Evolutionary conservation across 1,140 invertebrate genomes (phyloP).

Genomic region (Tetramorium simillimum): DNA sequence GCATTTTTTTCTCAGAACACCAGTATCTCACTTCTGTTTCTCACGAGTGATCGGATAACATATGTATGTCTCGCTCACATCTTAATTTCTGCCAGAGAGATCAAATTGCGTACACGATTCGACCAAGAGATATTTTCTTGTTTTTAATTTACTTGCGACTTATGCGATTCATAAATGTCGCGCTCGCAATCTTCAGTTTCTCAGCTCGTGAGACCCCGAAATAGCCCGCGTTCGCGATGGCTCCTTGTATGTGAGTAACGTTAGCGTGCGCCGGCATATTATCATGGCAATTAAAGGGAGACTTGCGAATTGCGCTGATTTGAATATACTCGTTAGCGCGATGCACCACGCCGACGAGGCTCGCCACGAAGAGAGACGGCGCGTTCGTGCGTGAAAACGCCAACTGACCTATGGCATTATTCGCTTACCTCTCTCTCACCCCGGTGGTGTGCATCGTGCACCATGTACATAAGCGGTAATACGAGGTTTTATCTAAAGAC

Average conservation of each 20-base stretch:
- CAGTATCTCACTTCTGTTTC: not conserved
- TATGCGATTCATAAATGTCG: not conserved
- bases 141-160: not conserved
- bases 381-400: constrained; percentile 64
- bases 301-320: constrained; percentile 22
- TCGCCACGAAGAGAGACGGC: not conserved
- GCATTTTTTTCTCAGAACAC: not conserved
- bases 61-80: not conserved
- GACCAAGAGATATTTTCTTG: not conserved
- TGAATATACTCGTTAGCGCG: constrained; percentile 23
- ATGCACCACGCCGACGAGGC: not conserved
- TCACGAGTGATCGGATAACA: not conserved
- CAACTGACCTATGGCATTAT: constrained; percentile 75
- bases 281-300: constrained; percentile 26
- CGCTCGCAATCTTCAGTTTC: not conserved
- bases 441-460: constrained; percentile 28
- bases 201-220: not conserved
- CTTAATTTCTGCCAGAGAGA: not conserved
- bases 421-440: constrained; percentile 58
- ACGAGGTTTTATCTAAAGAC: constrained; percentile 56
- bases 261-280: constrained; percentile 26
- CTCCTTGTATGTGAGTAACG: not conserved
- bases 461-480: constrained; percentile 7
- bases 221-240: not conserved
- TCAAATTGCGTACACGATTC: not conserved